Base-by-base conservation (phyloP, 2,888 invertebrate species). In the Chaitophorus viminalis region DNA sequence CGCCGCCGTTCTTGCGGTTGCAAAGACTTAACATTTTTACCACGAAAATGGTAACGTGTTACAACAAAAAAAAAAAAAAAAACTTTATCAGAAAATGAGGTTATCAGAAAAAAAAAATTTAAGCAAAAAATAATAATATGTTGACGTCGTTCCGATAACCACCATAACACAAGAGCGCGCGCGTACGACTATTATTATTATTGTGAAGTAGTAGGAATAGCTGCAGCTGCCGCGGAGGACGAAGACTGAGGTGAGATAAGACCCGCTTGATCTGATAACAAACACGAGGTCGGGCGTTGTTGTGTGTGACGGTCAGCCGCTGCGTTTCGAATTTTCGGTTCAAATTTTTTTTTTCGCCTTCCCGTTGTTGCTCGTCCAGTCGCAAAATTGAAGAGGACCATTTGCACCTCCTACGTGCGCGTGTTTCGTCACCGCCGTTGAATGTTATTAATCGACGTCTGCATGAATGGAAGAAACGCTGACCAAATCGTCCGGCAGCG, bases 211-310 rank as follows among this genome's bases (percentile, higher is more conserved):
- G 46, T 46, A 3, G 9, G 14, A 14, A 14, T 3, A 1, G 46
- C 46, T 14, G 11, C 46, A 14, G 46, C 46, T 54, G 54, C 29
- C 70, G 29, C 11, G 29, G 29, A 8, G 29, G 29, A 29, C 70
- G 29, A n/a, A n/a, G n/a, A 17, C 14, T 25, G 29, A 0, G 14
- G 29, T 3, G 46, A 75, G 84, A 84, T 84, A 84, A 84, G 39
- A 65, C 25, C 25, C 25, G 8, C n/a, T 36, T 9, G 6, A 81
- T 79, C 31, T 87, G 87, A 87, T 87, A 79, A 74, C n/a, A 87
- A 87, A 87, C 87, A 87, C 87, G 87, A 87, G 87, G 87, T 87
- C 87, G 87, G 87, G 87, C 87, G 87, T 87, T 65, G 87, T 79
- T 79, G 87, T 87, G 33, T 70, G 21, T 29, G 68, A 8, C 25